Evolutionary conservation across 2,888 invertebrate species (phyloP), one percentile per base, ranked within the genome.

Genomic region (Megamerina dolium): DNA sequence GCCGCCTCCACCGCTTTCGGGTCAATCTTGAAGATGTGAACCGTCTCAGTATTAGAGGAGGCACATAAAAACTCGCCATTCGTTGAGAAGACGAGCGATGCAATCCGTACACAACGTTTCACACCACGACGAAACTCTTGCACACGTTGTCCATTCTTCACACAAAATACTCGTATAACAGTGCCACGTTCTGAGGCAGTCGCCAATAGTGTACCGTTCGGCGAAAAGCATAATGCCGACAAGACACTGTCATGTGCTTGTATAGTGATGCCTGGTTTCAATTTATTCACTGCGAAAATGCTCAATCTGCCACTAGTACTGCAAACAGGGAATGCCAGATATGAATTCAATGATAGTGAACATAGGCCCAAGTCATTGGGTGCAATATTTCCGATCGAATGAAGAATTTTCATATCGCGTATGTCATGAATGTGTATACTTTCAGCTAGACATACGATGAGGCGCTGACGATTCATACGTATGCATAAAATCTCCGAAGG

Each of bases 381-480:
- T 13, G 66, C 60, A 34, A 70, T 61, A 39, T 67, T 64, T 46
- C 61, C 64, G 32, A 72, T 71, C 47, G 68, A 67, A 49, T 71
- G 68, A 48, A 71, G 55, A 32, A 69, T 62, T 53, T 68, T 67
- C 72, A 72, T 72, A 48, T 72, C 68, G 20, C 68, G 68, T 42
- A 72, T 72, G 46, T 72, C 70, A 33, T 72, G 72, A 42, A 72
- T 70, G 52, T 71, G 69, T 55, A 72, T 66, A 51, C 66, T 68
- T 45, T 71, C 64, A 23, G 61, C 63, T 50, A 70, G 53, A 39
- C 70, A 63, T 5, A 69, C 70, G 3, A 72, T 56, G 42, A 72
- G 45, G 2, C 70, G 65, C 21, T 59, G 58, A 3, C 72, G 70
- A 56, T 72, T 72, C 68, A 72, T 66, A 16, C 65, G 65, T 17